phyloP scores from a whole-genome alignment of 2,797 vertebrate genomes.

The Taeniopygia guttata region DNA sequence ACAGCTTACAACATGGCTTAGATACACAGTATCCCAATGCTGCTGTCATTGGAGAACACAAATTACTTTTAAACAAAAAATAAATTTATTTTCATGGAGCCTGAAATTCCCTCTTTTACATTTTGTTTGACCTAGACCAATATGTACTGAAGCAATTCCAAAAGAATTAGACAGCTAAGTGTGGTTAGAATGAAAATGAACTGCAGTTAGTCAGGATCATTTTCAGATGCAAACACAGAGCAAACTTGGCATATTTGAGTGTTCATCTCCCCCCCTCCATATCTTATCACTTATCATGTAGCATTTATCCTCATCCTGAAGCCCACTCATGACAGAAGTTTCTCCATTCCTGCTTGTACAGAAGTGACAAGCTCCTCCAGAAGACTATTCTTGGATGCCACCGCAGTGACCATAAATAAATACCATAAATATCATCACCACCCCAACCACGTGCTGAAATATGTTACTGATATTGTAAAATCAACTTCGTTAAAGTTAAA shows the following conservation, averaged over 20 bases:
- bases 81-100: not conserved
- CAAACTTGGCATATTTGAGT: not conserved
- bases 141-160: not conserved
- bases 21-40: not conserved
- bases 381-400: conserved; percentile 54
- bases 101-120: not conserved
- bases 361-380: conserved; percentile 56
- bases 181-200: not conserved
- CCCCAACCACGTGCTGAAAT: conserved; percentile 18
- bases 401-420: conserved; percentile 34
- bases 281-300: conserved; percentile 17
- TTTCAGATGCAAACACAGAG: not conserved
- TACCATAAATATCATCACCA: conserved; percentile 36
- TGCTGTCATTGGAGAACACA: not conserved
- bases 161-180: not conserved
- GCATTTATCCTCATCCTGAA: conserved; percentile 45
- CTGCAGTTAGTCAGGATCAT: conserved; percentile 34
- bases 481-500: not conserved
- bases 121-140: not conserved
- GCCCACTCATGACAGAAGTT: conserved; percentile 58
- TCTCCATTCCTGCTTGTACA: conserved; percentile 29
- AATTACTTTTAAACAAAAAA: not conserved
- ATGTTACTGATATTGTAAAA: not conserved
- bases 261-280: not conserved
- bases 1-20: not conserved